Evolutionary conservation across 1,140 invertebrate genomes (phyloP).

Genomic region (Diorhabda sublineata): DNA sequence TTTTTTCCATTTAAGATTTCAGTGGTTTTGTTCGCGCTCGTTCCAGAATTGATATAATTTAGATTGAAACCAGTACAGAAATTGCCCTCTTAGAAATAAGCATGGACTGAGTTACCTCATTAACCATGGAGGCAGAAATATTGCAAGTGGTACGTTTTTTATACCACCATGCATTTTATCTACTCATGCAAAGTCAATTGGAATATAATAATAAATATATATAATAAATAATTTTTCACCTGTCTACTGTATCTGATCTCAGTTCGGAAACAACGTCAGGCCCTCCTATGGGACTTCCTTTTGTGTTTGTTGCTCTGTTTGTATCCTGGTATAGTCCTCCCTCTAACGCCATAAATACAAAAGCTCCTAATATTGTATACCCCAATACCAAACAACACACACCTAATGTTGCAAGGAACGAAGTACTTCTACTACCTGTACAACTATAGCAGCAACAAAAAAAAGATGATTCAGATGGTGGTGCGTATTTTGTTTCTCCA

Average conservation of each 20-base stretch:
- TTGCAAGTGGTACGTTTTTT: too few species aligned
- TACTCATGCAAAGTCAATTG: too few species aligned
- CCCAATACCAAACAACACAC: constrained; percentile 81
- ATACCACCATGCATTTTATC: too few species aligned
- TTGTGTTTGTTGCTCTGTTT: constrained; percentile 58
- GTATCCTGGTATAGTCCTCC: constrained; percentile 47
- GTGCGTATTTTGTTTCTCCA: constrained; percentile 21
- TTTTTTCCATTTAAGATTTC: too few species aligned
- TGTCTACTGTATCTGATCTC: constrained; percentile 59
- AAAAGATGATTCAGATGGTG: constrained; percentile 30
- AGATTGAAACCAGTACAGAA: too few species aligned
- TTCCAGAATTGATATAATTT: too few species aligned
- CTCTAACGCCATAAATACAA: constrained; percentile 87
- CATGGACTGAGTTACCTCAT: too few species aligned
- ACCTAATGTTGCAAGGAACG: constrained; percentile 51
- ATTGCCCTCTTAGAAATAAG: too few species aligned
- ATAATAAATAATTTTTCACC: not conserved
- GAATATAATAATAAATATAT: too few species aligned
- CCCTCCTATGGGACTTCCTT: constrained; percentile 51
- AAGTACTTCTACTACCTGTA: constrained; percentile 38
- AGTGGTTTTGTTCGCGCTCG: too few species aligned
- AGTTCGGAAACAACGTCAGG: constrained; percentile 43
- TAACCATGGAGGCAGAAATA: too few species aligned
- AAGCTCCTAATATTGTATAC: constrained; percentile 87
- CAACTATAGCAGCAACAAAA: constrained; percentile 46